These are phyloP conservation scores for Neodiprion lecontei DNA, from an alignment of 1,140 invertebrate genomes.

Conservation along the genomic window DNA sequence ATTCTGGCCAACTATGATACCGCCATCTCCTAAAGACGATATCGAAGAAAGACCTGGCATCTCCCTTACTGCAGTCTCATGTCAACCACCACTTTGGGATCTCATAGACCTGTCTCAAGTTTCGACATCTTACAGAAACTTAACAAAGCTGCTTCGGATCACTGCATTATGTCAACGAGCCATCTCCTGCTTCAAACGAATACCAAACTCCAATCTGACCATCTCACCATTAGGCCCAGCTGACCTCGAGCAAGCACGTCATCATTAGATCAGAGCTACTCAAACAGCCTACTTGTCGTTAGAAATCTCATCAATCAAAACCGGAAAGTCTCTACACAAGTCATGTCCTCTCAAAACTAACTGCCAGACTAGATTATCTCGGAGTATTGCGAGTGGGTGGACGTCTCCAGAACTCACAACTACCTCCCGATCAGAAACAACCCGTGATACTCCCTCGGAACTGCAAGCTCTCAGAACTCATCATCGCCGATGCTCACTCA, in stretches of 20 bases:
- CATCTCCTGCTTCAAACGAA: background rate
- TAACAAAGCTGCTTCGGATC: background rate
- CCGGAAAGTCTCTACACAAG: background rate
- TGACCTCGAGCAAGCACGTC: background rate
- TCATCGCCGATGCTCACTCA: background rate
- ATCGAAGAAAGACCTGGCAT: background rate
- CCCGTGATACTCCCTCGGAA: conserved; percentile 3
- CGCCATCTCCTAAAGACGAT: background rate
- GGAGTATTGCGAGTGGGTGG: conserved; percentile 42
- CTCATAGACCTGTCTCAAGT: no score
- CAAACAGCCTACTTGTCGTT: background rate
- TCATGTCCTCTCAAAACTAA: conserved; percentile 17
- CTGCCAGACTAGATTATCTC: conserved; percentile 38
- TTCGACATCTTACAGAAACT: no score
- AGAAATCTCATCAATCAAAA: background rate
- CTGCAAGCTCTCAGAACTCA: background rate
- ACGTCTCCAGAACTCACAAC: conserved; percentile 26
- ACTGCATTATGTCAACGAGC: background rate
- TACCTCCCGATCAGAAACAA: conserved; percentile 4
- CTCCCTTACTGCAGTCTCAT: background rate
- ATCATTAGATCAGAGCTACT: background rate
- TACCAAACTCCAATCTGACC: background rate
- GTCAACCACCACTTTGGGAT: background rate
- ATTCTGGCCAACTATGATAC: conserved; percentile 5
- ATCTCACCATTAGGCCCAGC: background rate